Evolutionary conservation across 2,113 vertebrate genomes (phyloP).

Genomic region (Cinclus cinclus): DNA sequence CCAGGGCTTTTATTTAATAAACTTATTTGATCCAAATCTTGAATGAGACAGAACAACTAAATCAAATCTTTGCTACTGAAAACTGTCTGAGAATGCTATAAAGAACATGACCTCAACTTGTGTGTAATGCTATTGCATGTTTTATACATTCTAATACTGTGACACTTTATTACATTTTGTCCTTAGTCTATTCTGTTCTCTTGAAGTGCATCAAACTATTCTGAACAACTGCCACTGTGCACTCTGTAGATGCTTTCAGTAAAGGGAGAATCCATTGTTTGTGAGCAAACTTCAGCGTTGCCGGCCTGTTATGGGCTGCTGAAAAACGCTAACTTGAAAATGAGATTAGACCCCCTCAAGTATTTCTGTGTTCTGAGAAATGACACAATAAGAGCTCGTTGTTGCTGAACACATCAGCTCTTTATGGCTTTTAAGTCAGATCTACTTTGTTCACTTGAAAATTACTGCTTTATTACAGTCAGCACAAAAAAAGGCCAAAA

Average conservation of each 20-base stretch:
- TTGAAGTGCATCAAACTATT: background rate
- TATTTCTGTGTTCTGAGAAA: conserved; percentile 27
- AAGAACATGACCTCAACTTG: background rate
- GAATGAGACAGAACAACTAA: background rate
- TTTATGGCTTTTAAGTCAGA: background rate
- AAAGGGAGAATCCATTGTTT: background rate
- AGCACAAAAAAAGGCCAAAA: background rate
- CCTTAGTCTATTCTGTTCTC: background rate
- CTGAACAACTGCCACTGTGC: background rate
- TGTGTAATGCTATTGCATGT: background rate
- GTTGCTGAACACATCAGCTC: conserved; percentile 21
- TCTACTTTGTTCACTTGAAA: background rate
- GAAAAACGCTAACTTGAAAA: background rate
- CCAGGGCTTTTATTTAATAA: background rate
- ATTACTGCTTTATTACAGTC: background rate
- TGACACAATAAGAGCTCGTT: conserved; percentile 8
- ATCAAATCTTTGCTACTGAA: background rate
- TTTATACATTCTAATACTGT: background rate
- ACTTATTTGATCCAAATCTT: background rate
- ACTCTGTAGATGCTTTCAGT: conserved; percentile 15
- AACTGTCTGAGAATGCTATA: background rate
- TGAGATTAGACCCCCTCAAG: conserved; percentile 10
- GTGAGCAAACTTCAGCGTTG: background rate
- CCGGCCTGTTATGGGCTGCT: background rate
- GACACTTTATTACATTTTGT: background rate